Evolutionary conservation across 2,888 invertebrate genomes (phyloP), one percentile per base, ranked within the genome.

Genomic region (Mesorhabditis sp.): DNA sequence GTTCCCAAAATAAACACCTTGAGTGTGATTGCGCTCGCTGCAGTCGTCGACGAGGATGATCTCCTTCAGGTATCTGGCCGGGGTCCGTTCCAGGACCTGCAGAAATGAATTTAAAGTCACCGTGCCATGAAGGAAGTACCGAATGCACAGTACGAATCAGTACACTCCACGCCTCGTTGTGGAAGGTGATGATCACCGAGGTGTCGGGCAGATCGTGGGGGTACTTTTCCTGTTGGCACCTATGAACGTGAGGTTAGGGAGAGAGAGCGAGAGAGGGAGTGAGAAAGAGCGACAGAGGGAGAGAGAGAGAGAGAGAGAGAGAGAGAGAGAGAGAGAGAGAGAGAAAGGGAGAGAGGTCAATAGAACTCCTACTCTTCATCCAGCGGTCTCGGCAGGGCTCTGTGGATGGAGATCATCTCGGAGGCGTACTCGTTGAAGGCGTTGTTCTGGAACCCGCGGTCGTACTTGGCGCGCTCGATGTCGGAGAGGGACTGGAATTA

Each of bases 111-210:
- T 28, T 5, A 94, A 95, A 88, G 96, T 95, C 62, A 74, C 68
- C 7, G 79, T 28, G 44, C 58, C 67, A 28, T 28, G 28, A 28
- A 28, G 28, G 28, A 28, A 28, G 28, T 28, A 28, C 28, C 5
- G 78, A 78, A 66, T 78, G 80, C 2, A 97, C 95, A 0, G 97
- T 96, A 68, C 97, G 89, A 71, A 97, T 88, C 44, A 98, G 89
- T 13, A 96, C 95, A 0, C 95, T 94, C 96, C 97, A 97, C 1
- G 97, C 97, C 88, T 98, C 98, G 87, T 98, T 98, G 89, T 98
- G 97, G 89, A 95, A 95, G 87, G 95, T 95, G 83, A 95, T 92
- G 74, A 95, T 92, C 42, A 95, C 94, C 65, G 94, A 91, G 0
- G 95, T 95, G 70, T 91, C 89, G 0, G 94, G 94, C 68, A 95